A percentile compares a stretch with the other conserved stretches of the same genome.
Evolutionary conservation across 2,113 vertebrate species (phyloP).

Genomic region (Hyla sarda): DNA sequence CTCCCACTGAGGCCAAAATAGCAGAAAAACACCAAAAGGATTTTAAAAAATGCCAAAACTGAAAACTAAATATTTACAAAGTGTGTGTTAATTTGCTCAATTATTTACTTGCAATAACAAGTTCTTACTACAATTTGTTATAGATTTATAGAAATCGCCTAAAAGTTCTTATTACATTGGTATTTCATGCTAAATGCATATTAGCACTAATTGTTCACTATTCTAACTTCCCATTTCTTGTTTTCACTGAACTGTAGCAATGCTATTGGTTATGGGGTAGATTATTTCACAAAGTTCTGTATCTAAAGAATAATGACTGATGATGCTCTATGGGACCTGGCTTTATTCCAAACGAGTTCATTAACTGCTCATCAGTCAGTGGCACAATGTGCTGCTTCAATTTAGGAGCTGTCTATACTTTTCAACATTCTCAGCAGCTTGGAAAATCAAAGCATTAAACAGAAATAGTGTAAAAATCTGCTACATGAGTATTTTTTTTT

Average conservation of each 20-base stretch:
- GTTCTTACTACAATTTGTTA: too few species aligned
- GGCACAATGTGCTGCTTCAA: constrained; percentile 17
- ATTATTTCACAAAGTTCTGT: neutral
- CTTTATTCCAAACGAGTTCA: constrained; percentile 13
- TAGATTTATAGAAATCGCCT: too few species aligned
- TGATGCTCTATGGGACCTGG: neutral
- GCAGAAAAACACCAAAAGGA: too few species aligned
- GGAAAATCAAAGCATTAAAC: neutral
- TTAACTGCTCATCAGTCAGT: constrained; percentile 28
- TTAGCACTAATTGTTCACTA: neutral
- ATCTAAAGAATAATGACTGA: constrained; percentile 19
- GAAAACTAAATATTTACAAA: too few species aligned
- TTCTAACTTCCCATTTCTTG: neutral
- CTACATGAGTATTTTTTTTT: neutral
- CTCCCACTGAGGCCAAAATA: too few species aligned
- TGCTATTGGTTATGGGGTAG: neutral
- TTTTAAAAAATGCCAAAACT: too few species aligned
- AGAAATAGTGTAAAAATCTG: neutral
- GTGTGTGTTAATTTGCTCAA: too few species aligned
- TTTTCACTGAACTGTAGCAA: neutral
- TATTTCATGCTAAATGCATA: too few species aligned
- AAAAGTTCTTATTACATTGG: too few species aligned
- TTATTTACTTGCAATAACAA: too few species aligned
- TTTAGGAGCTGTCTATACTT: constrained; percentile 14
- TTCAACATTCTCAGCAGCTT: neutral